Evolutionary conservation across 2,797 vertebrate genomes (phyloP).

Genomic region (Echiichthys vipera): DNA sequence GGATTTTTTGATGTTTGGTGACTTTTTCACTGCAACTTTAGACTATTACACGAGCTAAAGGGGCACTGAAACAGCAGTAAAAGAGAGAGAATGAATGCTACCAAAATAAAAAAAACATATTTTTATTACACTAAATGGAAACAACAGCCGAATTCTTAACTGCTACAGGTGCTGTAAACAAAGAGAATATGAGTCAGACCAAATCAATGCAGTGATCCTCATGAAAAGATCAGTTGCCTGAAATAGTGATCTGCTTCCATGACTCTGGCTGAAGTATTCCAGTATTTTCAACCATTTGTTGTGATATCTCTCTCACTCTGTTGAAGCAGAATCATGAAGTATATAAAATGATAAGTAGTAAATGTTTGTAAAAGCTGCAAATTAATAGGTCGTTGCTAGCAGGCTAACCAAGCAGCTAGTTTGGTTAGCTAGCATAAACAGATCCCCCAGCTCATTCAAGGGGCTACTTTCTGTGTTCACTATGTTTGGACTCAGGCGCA

Average conservation of each 20-base stretch:
- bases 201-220: slow-evolving; percentile 4
- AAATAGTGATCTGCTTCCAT: background rate
- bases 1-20: no score
- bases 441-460: background rate
- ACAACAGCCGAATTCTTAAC: background rate
- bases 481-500: background rate
- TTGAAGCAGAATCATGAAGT: background rate
- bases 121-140: background rate
- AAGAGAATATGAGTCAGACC: slow-evolving; percentile 26
- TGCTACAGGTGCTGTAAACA: slow-evolving; percentile 4
- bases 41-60: background rate
- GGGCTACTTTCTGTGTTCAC: background rate
- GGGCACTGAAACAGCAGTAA: background rate
- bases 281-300: background rate
- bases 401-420: background rate
- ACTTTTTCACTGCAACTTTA: background rate
- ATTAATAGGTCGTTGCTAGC: background rate
- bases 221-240: slow-evolving; percentile 1
- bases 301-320: background rate
- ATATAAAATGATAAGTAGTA: background rate
- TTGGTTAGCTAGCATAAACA: background rate
- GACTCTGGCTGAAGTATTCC: background rate
- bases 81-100: background rate
- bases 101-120: background rate
- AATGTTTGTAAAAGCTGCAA: background rate